A percentile compares a stretch with the other conserved stretches of the same genome.
phyloP scores from a whole-genome alignment of 2,888 invertebrate genomes.

The Coelinius sp. region DNA sequence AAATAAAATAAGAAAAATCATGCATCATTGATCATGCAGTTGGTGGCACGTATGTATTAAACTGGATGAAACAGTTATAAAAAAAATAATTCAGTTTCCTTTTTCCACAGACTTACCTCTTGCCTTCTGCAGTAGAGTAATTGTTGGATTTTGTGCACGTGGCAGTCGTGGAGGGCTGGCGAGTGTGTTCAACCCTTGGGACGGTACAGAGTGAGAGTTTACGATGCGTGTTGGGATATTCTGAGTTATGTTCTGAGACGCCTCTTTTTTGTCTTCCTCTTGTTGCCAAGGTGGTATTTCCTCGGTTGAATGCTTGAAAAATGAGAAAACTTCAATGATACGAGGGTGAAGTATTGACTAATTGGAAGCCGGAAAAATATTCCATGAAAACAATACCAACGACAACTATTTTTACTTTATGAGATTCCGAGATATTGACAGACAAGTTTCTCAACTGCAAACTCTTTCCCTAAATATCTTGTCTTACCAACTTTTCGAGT shows the following conservation, averaged over 20 bases:
- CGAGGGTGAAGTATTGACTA: not conserved
- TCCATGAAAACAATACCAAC: not conserved
- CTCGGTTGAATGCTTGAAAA: not conserved
- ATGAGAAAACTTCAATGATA: not conserved
- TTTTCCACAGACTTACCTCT: conserved; percentile 77
- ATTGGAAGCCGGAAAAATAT: not conserved
- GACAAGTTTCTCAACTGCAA: not conserved
- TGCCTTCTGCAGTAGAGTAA: conserved; percentile 89
- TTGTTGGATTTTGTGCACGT: conserved; percentile 87
- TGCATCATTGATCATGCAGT: conserved; percentile 28
- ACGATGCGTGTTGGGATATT: conserved; percentile 64
- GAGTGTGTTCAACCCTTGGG: conserved; percentile 74
- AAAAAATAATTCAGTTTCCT: conserved; percentile 19
- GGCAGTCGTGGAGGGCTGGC: conserved; percentile 75
- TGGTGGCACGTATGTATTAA: conserved; percentile 28
- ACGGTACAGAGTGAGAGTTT: conserved; percentile 76
- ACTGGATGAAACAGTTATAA: conserved; percentile 14
- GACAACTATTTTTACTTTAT: not conserved
- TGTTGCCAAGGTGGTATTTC: conserved; percentile 40
- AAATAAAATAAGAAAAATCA: conserved; percentile 1
- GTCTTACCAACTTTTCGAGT: not conserved
- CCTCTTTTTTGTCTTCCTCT: conserved; percentile 53
- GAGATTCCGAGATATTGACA: not conserved
- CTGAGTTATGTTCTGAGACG: conserved; percentile 51
- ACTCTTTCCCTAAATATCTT: not conserved